Conservation (phyloP, 2,888 invertebrate genomes). For the Tryphoninae sp. region DNA sequence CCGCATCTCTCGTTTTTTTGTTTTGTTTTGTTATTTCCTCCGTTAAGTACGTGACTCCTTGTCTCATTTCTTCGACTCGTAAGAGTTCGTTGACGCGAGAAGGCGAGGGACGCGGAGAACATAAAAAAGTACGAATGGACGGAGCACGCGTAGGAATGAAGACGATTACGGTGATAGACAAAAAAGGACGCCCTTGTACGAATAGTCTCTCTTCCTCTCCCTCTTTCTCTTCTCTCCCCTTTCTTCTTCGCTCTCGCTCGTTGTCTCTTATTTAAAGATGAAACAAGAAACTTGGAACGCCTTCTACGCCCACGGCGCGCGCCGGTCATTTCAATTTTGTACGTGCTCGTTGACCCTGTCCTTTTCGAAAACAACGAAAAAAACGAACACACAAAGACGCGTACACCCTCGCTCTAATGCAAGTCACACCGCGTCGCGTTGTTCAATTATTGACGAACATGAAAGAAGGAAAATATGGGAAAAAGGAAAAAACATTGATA, state of each 20-base stretch:
- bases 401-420: no score
- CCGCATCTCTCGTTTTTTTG: not conserved
- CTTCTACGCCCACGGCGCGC: not conserved
- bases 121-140: not conserved
- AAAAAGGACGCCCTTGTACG: conserved; percentile 8
- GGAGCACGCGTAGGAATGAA: not conserved
- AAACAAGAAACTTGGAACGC: not conserved
- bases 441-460: no score
- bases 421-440: no score
- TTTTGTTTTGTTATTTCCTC: not conserved
- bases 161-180: not conserved
- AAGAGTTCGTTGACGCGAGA: conserved; percentile 21
- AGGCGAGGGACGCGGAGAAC: not conserved
- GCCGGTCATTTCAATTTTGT: not conserved
- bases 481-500: no score
- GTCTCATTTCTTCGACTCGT: conserved; percentile 5
- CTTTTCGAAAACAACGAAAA: not conserved
- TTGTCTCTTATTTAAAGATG: conserved; percentile 2
- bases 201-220: not conserved
- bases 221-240: not conserved
- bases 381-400: not conserved
- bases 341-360: not conserved
- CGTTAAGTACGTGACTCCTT: conserved; percentile 39
- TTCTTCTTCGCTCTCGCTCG: not conserved
- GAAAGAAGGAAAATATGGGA: no score